Evolutionary conservation across 2,797 vertebrate genomes (phyloP), one percentile per base, ranked within the genome.

Genomic region (Pipistrellus pygmaeus): DNA sequence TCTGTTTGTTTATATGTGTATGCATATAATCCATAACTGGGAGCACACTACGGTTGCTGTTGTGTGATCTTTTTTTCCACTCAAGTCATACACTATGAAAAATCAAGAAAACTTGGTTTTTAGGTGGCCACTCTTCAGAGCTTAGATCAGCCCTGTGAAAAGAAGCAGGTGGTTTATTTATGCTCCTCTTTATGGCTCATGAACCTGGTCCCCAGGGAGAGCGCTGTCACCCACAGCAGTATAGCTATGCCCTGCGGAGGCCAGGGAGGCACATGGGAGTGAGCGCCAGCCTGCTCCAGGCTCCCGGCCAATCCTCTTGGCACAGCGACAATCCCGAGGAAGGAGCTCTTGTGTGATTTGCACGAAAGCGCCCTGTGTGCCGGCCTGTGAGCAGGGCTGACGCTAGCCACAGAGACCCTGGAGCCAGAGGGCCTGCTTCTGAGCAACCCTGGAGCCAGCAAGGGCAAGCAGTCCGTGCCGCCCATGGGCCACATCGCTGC

Each of bases 401-500:
- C 1, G 0, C 55, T n/a, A 76, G 53, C 66, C 72, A 6, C 14
- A 25, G 69, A 83, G 76, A 80, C 64, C 9, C n/a, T 30, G 41
- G n/a, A 85, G 46, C 84, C 71, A 76, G 72, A 62, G 32, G 44
- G 62, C 68, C 77, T 13, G 55, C 89, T 95, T 95, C 84, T 3
- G 11, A 75, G 87, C 41, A 46, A 48, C 2, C 4, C 73, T 60
- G 20, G n/a, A 66, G 75, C 48, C 69, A 71, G 51, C 0, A 0
- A 78, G 21, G 72, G 57, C 44, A 15, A 23, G 64, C 66, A 60
- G 18, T 1, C 1, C 2, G 11, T 2, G 1, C 75, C 66, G 5
- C 55, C 82, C 35, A 15, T 41, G 23, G 7, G 23, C 55, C 41
- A 11, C 25, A 4, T 84, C 32, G 35, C 48, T 35, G 41, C 84